Evolutionary conservation across 2,113 vertebrate genomes (phyloP).

Genomic region (Girardinichthys multiradiatus): DNA sequence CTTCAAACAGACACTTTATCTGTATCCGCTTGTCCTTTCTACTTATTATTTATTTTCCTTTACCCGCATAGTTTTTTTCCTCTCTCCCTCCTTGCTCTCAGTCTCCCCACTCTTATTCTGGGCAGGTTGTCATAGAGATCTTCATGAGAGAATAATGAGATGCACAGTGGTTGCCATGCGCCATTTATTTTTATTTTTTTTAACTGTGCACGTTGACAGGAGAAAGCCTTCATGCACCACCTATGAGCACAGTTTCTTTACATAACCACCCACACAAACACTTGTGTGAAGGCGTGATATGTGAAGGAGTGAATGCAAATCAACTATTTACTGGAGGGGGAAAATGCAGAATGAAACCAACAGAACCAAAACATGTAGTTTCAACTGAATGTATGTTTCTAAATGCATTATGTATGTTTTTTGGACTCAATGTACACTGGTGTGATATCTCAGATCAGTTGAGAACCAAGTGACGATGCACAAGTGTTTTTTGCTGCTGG

Average conservation of each 20-base stretch:
- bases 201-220: slow-evolving; percentile 43
- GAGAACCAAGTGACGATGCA: slow-evolving; percentile 95
- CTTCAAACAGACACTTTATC: slow-evolving; percentile 16
- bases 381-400: slow-evolving; percentile 26
- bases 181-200: neutral
- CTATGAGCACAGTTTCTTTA: slow-evolving; percentile 68
- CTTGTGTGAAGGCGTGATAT: slow-evolving; percentile 71
- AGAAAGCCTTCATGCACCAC: slow-evolving; percentile 63
- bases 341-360: slow-evolving; percentile 50
- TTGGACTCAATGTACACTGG: neutral
- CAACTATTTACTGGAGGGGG: slow-evolving; percentile 54
- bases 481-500: slow-evolving; percentile 94
- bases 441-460: slow-evolving; percentile 80
- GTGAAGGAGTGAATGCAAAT: slow-evolving; percentile 61
- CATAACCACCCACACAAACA: slow-evolving; percentile 68
- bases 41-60: slow-evolving; percentile 25
- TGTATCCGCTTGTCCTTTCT: slow-evolving; percentile 14
- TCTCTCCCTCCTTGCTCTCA: slow-evolving; percentile 50
- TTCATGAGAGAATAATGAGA: slow-evolving; percentile 77
- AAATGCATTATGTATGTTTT: neutral
- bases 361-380: slow-evolving; percentile 22
- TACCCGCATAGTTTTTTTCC: slow-evolving; percentile 33
- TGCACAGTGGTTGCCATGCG: slow-evolving; percentile 67
- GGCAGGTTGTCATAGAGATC: slow-evolving; percentile 85
- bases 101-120: slow-evolving; percentile 69